Conservation (phyloP, 2,113 vertebrate species). For the Hyperoodon ampullatus region DNA sequence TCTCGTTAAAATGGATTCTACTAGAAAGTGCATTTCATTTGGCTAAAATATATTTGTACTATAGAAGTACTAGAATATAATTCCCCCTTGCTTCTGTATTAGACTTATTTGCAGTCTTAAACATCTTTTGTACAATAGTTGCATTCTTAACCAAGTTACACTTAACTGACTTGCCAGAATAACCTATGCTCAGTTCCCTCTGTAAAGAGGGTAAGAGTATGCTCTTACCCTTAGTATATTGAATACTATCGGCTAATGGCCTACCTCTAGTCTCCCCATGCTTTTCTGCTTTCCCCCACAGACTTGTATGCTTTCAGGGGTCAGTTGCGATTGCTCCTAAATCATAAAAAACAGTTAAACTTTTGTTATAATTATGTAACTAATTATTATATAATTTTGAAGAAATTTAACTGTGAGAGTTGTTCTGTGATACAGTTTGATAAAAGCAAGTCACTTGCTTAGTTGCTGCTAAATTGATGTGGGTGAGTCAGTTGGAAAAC, state of each 20-base stretch:
- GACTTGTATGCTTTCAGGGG: not conserved
- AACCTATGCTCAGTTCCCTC: not conserved
- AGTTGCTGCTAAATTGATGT: not conserved
- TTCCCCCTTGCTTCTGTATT: not conserved
- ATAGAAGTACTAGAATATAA: not conserved
- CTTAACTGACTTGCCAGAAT: not conserved
- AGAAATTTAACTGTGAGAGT: not conserved
- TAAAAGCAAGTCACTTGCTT: conserved; percentile 4
- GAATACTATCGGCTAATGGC: rapidly evolving
- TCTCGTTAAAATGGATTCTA: conserved; percentile 2
- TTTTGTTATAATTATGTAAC: not conserved
- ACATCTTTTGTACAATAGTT: not conserved
- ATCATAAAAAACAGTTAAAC: not conserved
- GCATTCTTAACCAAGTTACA: not conserved
- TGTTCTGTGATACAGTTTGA: not conserved
- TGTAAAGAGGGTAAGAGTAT: not conserved
- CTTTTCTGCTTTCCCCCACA: not conserved
- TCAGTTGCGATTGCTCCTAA: not conserved
- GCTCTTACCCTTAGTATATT: not conserved
- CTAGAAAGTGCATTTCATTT: not conserved
- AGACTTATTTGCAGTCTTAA: not conserved
- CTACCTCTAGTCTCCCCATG: rapidly evolving
- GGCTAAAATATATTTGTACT: not conserved
- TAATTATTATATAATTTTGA: conserved; percentile 1
- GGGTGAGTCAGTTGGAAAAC: not conserved